phyloP scores from a whole-genome alignment of 1,140 invertebrate genomes.

The Diachasmimorpha longicaudata region DNA sequence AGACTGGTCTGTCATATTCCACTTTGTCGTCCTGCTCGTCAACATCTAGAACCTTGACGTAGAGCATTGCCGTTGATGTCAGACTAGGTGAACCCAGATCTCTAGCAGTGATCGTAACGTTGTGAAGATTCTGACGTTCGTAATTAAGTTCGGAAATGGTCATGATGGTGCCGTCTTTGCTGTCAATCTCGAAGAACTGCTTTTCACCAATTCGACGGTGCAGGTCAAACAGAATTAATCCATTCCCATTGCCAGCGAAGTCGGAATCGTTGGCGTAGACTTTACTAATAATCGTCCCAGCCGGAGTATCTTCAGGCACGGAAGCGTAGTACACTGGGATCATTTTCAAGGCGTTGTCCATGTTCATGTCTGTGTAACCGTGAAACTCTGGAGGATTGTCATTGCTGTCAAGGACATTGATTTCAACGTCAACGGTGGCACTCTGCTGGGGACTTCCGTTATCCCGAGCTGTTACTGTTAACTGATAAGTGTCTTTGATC shows the following conservation, averaged over 20 bases:
- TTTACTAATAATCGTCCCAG: constrained; percentile 73
- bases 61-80: constrained; percentile 77
- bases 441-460: constrained; percentile 70
- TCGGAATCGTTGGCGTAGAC: constrained; percentile 87
- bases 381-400: constrained; percentile 78
- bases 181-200: constrained; percentile 79
- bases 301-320: constrained; percentile 71
- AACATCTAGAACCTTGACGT: constrained; percentile 72
- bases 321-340: constrained; percentile 75
- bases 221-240: constrained; percentile 77
- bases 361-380: constrained; percentile 69
- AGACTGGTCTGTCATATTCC: constrained; percentile 60
- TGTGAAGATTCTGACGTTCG: constrained; percentile 69
- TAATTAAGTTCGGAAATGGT: constrained; percentile 78
- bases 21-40: constrained; percentile 50
- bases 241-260: constrained; percentile 82
- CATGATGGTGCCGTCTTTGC: constrained; percentile 79
- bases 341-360: constrained; percentile 22
- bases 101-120: constrained; percentile 80
- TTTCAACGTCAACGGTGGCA: constrained; percentile 76
- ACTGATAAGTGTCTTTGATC: constrained; percentile 71
- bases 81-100: constrained; percentile 83
- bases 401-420: constrained; percentile 82
- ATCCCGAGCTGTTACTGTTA: constrained; percentile 79
- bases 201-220: constrained; percentile 66